phyloP scores from a whole-genome alignment of 2,888 invertebrate species.

The Netelia melanura region DNA sequence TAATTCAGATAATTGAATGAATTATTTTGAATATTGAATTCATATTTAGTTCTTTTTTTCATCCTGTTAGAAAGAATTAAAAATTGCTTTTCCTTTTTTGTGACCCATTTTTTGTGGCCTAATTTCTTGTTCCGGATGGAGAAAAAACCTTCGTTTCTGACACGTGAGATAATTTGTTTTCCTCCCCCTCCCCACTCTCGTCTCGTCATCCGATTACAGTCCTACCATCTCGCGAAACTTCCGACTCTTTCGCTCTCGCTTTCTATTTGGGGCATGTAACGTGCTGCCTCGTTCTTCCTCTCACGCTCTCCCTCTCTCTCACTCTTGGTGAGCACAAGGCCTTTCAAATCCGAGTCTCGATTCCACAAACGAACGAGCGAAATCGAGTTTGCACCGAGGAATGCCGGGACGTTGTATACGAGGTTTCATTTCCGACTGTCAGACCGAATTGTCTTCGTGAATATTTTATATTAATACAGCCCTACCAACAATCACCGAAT shows the following conservation, averaged over 20 bases:
- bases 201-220: slow-evolving; percentile 63
- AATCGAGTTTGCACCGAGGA: slow-evolving; percentile 57
- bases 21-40: too few relatives aligned
- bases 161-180: slow-evolving; percentile 44
- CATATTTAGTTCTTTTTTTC: too few relatives aligned
- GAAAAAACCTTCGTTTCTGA: slow-evolving; percentile 2
- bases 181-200: neutral
- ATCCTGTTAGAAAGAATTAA: too few relatives aligned
- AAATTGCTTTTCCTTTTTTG: too few relatives aligned
- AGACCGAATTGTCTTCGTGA: slow-evolving; percentile 60
- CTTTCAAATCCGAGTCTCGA: slow-evolving; percentile 57
- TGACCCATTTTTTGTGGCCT: slow-evolving; percentile 16
- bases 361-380: slow-evolving; percentile 51
- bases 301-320: slow-evolving; percentile 20
- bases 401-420: slow-evolving; percentile 3
- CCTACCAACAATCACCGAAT: slow-evolving; percentile 19
- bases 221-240: slow-evolving; percentile 73
- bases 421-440: slow-evolving; percentile 62
- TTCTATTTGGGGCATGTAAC: slow-evolving; percentile 48
- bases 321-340: slow-evolving; percentile 27
- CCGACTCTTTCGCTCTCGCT: slow-evolving; percentile 65
- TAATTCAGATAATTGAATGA: too few relatives aligned
- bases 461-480: slow-evolving; percentile 38
- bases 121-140: slow-evolving; percentile 5
- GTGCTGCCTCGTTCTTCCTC: slow-evolving; percentile 20